Base-by-base conservation (phyloP, 2,888 invertebrate species). In the Tetramorium bicarinatum region DNA sequence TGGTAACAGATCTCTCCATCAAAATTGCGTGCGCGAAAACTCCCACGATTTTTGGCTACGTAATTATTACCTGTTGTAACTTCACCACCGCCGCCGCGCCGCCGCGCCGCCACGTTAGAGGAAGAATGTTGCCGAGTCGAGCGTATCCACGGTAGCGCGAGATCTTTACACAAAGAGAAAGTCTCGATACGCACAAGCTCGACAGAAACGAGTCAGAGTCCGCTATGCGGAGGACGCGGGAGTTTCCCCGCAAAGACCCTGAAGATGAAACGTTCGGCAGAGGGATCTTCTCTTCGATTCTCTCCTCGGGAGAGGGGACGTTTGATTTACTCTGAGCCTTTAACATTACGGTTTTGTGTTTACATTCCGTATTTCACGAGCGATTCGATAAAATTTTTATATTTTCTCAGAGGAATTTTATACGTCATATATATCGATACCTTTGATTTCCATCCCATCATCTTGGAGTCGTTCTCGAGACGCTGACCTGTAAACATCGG, bases 21-120 rank as follows among this genome's bases (percentile, higher is more conserved):
- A 64, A 87, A 89, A 87, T 87, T 84, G 56, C 83, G 56, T 67
- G 59, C 56, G 79, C 71, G 67, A 87, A 87, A 84, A 89, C 89
- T 83, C 80, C 67, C 75, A 66, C 66, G 76, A 82, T 74, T 82
- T 84, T 66, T 52, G 81, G 52, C 81, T 52, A 81, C 76, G 76
- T 76, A 81, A 81, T 81, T 74, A 81, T 76, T 76, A 81, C 62
- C 81, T 81, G 74, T 54, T 74, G 77, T 76, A 76, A 81, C n/a
- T 80, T 34, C 59, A 21, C 56, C 61, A 9, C 61, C 75, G 76
- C 52, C 34, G n/a, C 21, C 59, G n/a, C 44, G 29, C 74, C 54
- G 34, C 67, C 56, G 25, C 25, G n/a, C n/a, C n/a, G n/a, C n/a
- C n/a, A n/a, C 29, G 79, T 44, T 79, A 66, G 79, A 54, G 47